These are phyloP conservation scores for Dolichopus griseipennis DNA, from an alignment of 2,888 invertebrate genomes.

Conservation along the genomic window DNA sequence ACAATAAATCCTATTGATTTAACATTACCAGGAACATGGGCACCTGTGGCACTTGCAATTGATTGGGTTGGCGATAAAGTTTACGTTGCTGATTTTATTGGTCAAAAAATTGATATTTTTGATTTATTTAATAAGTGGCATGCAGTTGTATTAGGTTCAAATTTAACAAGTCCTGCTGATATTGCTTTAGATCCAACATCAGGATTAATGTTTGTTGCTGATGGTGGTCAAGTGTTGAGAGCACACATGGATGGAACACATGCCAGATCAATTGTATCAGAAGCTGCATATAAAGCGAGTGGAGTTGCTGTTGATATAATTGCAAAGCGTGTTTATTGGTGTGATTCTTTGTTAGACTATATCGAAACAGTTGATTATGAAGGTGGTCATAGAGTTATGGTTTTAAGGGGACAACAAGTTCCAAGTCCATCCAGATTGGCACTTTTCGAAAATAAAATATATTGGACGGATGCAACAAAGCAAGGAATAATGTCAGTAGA, in stretches of 20 bases:
- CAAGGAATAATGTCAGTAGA: slow-evolving; percentile 81
- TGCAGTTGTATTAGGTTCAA: slow-evolving; percentile 83
- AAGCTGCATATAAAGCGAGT: slow-evolving; percentile 88
- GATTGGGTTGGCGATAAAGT: slow-evolving; percentile 97
- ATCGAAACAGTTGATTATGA: slow-evolving; percentile 94
- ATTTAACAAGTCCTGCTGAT: slow-evolving; percentile 83
- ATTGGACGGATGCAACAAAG: slow-evolving; percentile 87
- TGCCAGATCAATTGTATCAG: slow-evolving; percentile 72
- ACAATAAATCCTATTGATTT: slow-evolving; percentile 50
- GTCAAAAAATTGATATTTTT: slow-evolving; percentile 90
- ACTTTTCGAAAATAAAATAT: slow-evolving; percentile 76
- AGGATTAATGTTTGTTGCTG: slow-evolving; percentile 81
- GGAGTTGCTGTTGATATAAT: slow-evolving; percentile 89
- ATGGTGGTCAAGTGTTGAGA: slow-evolving; percentile 71
- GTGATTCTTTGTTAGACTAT: slow-evolving; percentile 88
- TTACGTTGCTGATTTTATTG: slow-evolving; percentile 86
- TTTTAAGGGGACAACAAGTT: slow-evolving; percentile 72
- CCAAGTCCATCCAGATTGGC: slow-evolving; percentile 78
- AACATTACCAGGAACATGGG: slow-evolving; percentile 74
- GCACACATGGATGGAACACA: slow-evolving; percentile 93
- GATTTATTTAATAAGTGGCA: slow-evolving; percentile 80
- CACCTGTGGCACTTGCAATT: slow-evolving; percentile 82
- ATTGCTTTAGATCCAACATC: slow-evolving; percentile 86
- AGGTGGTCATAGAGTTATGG: slow-evolving; percentile 69
- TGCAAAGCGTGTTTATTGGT: slow-evolving; percentile 87